Percentiles rank a stretch among this genome's conserved stretches.
These are phyloP conservation scores for Lymantria dispar DNA, from an alignment of 2,888 invertebrate species.

Conservation along the genomic window DNA sequence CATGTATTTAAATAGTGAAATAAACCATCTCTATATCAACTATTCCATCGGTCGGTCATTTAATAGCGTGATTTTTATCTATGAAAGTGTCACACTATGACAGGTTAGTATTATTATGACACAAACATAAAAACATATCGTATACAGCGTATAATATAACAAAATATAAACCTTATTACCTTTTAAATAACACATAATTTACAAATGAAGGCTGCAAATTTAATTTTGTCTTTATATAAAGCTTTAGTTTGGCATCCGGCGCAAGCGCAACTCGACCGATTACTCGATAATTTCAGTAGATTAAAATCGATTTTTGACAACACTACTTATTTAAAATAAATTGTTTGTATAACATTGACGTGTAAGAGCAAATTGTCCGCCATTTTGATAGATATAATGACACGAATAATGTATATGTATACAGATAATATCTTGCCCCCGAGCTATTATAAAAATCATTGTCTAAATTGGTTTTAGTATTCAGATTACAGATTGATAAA, in stretches of 20 bases:
- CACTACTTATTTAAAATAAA: slow-evolving; percentile 55
- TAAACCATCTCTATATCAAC: slow-evolving; percentile 67
- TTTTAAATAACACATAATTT: slow-evolving; percentile 18
- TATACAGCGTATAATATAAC: slow-evolving; percentile 3
- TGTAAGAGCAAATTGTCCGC: slow-evolving; percentile 32
- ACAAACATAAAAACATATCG: slow-evolving; percentile 38
- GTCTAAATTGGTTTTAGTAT: slow-evolving; percentile 12
- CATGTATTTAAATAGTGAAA: slow-evolving; percentile 46
- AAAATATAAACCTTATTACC: slow-evolving; percentile 19
- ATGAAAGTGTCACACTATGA: slow-evolving; percentile 74
- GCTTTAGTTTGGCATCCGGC: slow-evolving; percentile 72
- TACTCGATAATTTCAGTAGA: slow-evolving; percentile 78
- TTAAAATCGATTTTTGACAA: slow-evolving; percentile 74
- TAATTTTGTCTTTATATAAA: slow-evolving; percentile 34
- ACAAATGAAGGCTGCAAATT: not conserved
- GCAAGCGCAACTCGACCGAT: slow-evolving; percentile 75
- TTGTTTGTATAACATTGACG: slow-evolving; percentile 41
- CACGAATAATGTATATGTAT: slow-evolving; percentile 20
- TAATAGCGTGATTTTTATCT: slow-evolving; percentile 71
- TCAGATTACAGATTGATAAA: not conserved
- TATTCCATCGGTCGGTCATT: slow-evolving; percentile 62
- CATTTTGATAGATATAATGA: slow-evolving; percentile 28
- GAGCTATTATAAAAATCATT: slow-evolving; percentile 24
- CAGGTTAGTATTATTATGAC: slow-evolving; percentile 75
- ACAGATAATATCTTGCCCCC: slow-evolving; percentile 26